Conservation (phyloP, 2,797 vertebrate genomes). For the Lates japonicus region DNA sequence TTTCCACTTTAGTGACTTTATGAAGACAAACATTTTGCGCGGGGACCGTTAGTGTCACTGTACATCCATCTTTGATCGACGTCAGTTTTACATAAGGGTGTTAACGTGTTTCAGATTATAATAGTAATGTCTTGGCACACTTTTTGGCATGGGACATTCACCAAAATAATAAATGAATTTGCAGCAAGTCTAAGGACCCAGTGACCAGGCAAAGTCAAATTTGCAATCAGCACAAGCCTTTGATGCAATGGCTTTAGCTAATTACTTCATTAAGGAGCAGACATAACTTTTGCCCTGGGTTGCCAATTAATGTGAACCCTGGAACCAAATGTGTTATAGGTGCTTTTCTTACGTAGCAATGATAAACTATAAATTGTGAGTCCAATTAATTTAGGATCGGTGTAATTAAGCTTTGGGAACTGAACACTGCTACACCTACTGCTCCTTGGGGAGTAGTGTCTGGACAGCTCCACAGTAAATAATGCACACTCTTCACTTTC, state of each 20-base stretch:
- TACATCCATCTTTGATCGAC: constrained; percentile 40
- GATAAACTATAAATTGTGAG: constrained; percentile 77
- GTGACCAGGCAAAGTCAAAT: constrained; percentile 74
- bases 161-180: constrained; percentile 56
- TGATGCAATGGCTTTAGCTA: constrained; percentile 76
- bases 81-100: constrained; percentile 35
- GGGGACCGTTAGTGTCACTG: constrained; percentile 21
- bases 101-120: constrained; percentile 48
- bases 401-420: constrained; percentile 74
- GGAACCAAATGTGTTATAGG: constrained; percentile 68
- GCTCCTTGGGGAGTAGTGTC: constrained; percentile 54
- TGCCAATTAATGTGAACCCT: constrained; percentile 74
- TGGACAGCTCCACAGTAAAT: constrained; percentile 65
- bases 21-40: constrained; percentile 41
- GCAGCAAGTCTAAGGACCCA: constrained; percentile 39
- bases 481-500: constrained; percentile 46
- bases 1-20: constrained; percentile 45
- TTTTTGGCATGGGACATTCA: constrained; percentile 43
- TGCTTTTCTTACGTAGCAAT: constrained; percentile 71
- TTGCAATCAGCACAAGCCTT: constrained; percentile 63
- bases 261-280: constrained; percentile 81
- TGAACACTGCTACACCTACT: constrained; percentile 48
- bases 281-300: constrained; percentile 76
- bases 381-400: constrained; percentile 77
- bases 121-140: constrained; percentile 57